Percentiles rank a stretch among this genome's conserved stretches.
phyloP scores from a whole-genome alignment of 2,888 invertebrate species.

The Dastarcus helophoroides region DNA sequence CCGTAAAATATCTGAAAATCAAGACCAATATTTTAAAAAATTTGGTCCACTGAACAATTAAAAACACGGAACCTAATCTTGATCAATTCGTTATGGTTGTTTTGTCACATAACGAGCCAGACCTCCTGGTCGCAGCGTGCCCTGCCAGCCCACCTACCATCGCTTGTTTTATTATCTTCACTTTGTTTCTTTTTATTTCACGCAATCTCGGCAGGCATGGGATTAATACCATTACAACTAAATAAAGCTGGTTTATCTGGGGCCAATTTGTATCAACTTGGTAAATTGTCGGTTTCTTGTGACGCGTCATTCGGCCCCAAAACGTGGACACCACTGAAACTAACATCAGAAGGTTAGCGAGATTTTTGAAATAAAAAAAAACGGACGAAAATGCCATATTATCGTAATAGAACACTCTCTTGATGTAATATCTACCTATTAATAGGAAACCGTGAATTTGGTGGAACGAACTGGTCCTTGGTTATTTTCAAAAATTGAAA shows the following conservation, averaged over 20 bases:
- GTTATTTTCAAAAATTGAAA: no score
- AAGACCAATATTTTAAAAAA: slow-evolving; percentile 20
- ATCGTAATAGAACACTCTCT: no score
- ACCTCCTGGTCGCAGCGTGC: slow-evolving; percentile 34
- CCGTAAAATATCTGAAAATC: slow-evolving; percentile 12
- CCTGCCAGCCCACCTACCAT: slow-evolving; percentile 34
- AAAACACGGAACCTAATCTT: slow-evolving; percentile 35
- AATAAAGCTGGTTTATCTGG: slow-evolving; percentile 26
- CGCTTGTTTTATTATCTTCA: slow-evolving; percentile 33
- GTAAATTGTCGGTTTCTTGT: no score
- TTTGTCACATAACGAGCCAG: slow-evolving; percentile 37
- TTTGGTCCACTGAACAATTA: slow-evolving; percentile 36
- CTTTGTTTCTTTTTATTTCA: slow-evolving; percentile 29
- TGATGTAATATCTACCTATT: no score
- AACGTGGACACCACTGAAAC: no score
- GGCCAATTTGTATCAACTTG: slow-evolving; percentile 21
- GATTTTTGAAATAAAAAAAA: no score
- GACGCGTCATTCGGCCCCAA: no score
- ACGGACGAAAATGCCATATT: no score
- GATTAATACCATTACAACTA: slow-evolving; percentile 34
- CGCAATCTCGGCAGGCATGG: slow-evolving; percentile 28
- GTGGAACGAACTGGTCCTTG: no score
- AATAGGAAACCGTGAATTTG: no score
- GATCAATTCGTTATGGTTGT: slow-evolving; percentile 37
- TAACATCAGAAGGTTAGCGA: no score